Evolutionary conservation across 1,140 invertebrate genomes (phyloP).

Genomic region (Chrysoperla carnea): DNA sequence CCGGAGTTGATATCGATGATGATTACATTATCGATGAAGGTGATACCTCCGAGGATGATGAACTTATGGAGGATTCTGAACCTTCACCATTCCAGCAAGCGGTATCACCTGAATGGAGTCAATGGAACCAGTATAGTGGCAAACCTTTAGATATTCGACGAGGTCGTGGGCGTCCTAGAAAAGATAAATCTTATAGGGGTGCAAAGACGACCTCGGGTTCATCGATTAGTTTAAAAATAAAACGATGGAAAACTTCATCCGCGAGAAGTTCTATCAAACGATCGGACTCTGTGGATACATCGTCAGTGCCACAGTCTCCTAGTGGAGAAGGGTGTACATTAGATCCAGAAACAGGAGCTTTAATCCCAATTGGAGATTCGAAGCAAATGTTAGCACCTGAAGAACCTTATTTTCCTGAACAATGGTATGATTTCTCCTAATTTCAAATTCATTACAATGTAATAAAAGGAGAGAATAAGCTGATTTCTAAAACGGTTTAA

Average conservation of each 20-base stretch:
- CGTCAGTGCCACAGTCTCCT: constrained; percentile 21
- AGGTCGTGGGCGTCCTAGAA: constrained; percentile 49
- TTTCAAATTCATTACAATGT: constrained; percentile 4
- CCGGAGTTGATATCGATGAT: constrained; percentile 19
- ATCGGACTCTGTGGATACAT: constrained; percentile 30
- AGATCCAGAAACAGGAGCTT: constrained; percentile 18
- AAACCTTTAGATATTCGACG: constrained; percentile 41
- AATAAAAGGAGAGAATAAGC: not conserved
- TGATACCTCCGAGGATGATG: constrained; percentile 20
- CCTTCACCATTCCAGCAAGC: constrained; percentile 19
- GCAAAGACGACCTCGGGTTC: constrained; percentile 10
- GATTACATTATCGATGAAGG: constrained; percentile 17
- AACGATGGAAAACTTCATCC: constrained; percentile 26
- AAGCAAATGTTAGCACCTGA: constrained; percentile 31
- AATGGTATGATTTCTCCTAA: constrained; percentile 34
- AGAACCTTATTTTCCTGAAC: constrained; percentile 59
- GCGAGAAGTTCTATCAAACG: constrained; percentile 26
- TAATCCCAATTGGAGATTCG: constrained; percentile 18
- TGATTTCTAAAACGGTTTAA: too few relatives aligned
- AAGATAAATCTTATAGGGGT: constrained; percentile 30
- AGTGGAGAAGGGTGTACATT: constrained; percentile 12
- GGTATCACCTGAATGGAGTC: constrained; percentile 34
- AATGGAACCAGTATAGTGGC: constrained; percentile 28
- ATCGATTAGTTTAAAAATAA: constrained; percentile 7
- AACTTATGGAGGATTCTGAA: constrained; percentile 20